A percentile compares a stretch with the other conserved stretches of the same genome.
These are phyloP conservation scores for Cataglyphis altisquamis DNA, from an alignment of 2,888 invertebrate genomes.

Conservation along the genomic window DNA sequence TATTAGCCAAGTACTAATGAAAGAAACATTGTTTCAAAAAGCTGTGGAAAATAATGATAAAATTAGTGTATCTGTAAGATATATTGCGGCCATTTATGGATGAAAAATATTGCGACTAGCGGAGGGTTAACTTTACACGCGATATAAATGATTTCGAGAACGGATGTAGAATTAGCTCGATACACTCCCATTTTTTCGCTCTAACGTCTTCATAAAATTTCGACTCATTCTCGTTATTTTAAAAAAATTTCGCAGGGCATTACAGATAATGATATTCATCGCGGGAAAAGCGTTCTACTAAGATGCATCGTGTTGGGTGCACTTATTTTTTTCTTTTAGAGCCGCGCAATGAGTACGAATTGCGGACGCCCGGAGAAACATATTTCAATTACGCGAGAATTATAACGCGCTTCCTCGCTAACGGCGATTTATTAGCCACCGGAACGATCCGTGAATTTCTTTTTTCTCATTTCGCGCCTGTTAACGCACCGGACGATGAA, in stretches of 20 bases:
- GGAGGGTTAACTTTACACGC: no score
- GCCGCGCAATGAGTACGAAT: conserved; percentile 56
- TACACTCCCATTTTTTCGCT: not conserved
- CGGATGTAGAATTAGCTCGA: not conserved
- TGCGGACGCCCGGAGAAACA: conserved; percentile 54
- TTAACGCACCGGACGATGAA: conserved; percentile 47
- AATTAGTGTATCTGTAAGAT: no score
- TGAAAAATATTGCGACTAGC: no score
- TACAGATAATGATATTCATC: conserved; percentile 44
- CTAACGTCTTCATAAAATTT: conserved; percentile 23
- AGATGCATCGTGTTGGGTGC: conserved; percentile 43
- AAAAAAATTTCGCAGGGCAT: conserved; percentile 26
- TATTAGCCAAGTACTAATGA: no score
- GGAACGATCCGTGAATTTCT: conserved; percentile 46
- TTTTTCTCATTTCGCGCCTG: conserved; percentile 43
- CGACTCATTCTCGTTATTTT: conserved; percentile 24
- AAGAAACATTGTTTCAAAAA: no score
- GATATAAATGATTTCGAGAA: not conserved
- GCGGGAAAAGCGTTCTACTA: conserved; percentile 22
- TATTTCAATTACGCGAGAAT: conserved; percentile 58
- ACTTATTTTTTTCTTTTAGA: conserved; percentile 33
- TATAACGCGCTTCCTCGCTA: conserved; percentile 52
- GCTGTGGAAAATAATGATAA: no score
- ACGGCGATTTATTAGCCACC: conserved; percentile 53
- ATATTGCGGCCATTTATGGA: no score